These are phyloP conservation scores for Raja brachyura DNA, from an alignment of 2,113 vertebrate species.

Conservation along the genomic window DNA sequence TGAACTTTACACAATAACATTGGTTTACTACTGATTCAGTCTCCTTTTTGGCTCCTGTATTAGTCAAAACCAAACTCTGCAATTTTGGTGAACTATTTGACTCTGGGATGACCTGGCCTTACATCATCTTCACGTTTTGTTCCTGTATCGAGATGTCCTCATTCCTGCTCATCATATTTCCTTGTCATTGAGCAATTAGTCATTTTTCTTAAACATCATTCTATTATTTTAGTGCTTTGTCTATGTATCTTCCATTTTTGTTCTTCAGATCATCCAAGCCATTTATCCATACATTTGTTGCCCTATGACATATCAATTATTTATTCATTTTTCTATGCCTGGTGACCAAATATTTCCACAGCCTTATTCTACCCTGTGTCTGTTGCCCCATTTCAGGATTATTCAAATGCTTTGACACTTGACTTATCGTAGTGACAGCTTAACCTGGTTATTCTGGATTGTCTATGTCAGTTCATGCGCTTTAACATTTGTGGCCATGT, in stretches of 20 bases:
- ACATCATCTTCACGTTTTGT: no score
- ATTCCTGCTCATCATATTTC: not conserved
- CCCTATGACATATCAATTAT: not conserved
- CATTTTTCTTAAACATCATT: not conserved
- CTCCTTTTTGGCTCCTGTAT: no score
- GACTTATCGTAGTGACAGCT: not conserved
- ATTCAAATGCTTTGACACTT: not conserved
- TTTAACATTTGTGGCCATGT: not conserved
- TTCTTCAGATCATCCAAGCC: not conserved
- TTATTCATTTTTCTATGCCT: not conserved
- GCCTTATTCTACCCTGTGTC: not conserved
- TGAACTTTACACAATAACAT: no score
- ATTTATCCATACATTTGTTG: not conserved
- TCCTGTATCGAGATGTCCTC: not conserved
- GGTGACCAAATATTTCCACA: not conserved
- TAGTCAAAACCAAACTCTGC: no score
- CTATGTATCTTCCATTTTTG: not conserved
- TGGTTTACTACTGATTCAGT: no score
- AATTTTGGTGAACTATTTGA: no score
- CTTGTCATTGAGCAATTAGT: not conserved
- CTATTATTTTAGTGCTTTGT: not conserved
- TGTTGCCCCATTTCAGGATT: not conserved
- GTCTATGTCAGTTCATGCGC: not conserved
- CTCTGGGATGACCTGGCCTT: no score
- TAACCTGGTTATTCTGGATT: not conserved